Percentiles rank a stretch among this genome's conserved stretches.
These are phyloP conservation scores for Aphelinus certus DNA, from an alignment of 1,140 invertebrate species.

Conservation along the genomic window DNA sequence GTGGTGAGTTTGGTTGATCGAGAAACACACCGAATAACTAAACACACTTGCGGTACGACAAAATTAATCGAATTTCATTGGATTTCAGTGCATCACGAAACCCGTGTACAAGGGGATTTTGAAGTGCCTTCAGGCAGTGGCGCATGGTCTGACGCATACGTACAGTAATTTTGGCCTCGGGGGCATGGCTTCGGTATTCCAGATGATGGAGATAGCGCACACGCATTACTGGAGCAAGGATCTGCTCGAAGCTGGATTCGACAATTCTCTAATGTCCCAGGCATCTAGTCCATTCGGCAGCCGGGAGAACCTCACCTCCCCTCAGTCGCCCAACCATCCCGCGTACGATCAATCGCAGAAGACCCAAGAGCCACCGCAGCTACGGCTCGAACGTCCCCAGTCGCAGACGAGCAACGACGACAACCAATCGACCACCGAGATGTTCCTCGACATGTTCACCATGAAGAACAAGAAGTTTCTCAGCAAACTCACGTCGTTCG, in stretches of 20 bases:
- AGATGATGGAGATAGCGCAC: slow-evolving; percentile 96
- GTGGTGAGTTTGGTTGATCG: slow-evolving; percentile 76
- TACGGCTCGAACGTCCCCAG: slow-evolving; percentile 63
- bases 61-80: not conserved
- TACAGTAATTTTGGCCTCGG: slow-evolving; percentile 94
- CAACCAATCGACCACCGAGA: slow-evolving; percentile 81
- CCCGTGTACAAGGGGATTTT: slow-evolving; percentile 97
- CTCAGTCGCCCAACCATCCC: slow-evolving; percentile 68
- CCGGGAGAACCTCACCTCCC: slow-evolving; percentile 77
- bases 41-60: no score
- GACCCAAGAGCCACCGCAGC: slow-evolving; percentile 68
- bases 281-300: slow-evolving; percentile 80
- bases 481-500: slow-evolving; percentile 80
- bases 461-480: slow-evolving; percentile 83
- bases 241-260: slow-evolving; percentile 69
- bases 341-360: slow-evolving; percentile 56
- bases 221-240: slow-evolving; percentile 98
- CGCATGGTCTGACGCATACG: slow-evolving; percentile 90
- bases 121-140: slow-evolving; percentile 88
- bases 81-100: slow-evolving; percentile 81
- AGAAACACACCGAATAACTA: no score
- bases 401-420: slow-evolving; percentile 62
- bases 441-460: slow-evolving; percentile 89
- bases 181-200: slow-evolving; percentile 97
- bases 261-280: slow-evolving; percentile 67